Evolutionary conservation across 2,888 invertebrate species (phyloP), one percentile per base, ranked within the genome.

Genomic region (Macrosoma leucophasiata): DNA sequence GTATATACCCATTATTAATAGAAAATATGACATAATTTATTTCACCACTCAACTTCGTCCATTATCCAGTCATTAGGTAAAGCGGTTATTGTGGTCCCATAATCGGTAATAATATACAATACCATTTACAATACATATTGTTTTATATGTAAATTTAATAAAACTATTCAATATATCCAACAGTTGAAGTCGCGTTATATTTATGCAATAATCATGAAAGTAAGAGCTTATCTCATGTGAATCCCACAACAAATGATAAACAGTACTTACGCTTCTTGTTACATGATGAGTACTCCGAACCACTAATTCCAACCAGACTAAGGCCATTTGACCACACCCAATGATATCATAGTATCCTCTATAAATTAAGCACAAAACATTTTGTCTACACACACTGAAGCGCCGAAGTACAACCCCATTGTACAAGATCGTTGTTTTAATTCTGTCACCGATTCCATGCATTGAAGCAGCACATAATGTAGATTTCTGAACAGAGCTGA

Each of bases 361-460:
- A 45, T 54, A 53, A 44, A 56, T 52, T 64, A 78, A 76, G 74
- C 79, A 78, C 72, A 75, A 70, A 58, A 58, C 56, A 58, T 56
- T 52, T 63, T 52, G 34, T 68, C 79, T 82, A 82, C 81, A 60
- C 76, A 82, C 81, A 81, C 76, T 75, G 33, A 81, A 81, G 79
- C 78, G 48, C 53, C 43, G 47, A 48, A 48, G 39, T 37, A 37
- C 54, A 47, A 44, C 55, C 70, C 64, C 68, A 58, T 62, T 50
- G 51, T 58, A 66, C 55, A 65, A 50, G 51, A 50, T 47, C 39
- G 40, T 45, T 46, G 52, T 46, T 49, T 52, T 57, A 44, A 51
- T 44, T 67, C 77, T 73, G 43, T 74, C 79, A 79, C 81, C 81
- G 55, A 55, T 55, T 67, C 68, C 81, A 81, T 78, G 79, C 81